Conservation (phyloP, 2,797 vertebrate species). For the Anableps anableps region DNA sequence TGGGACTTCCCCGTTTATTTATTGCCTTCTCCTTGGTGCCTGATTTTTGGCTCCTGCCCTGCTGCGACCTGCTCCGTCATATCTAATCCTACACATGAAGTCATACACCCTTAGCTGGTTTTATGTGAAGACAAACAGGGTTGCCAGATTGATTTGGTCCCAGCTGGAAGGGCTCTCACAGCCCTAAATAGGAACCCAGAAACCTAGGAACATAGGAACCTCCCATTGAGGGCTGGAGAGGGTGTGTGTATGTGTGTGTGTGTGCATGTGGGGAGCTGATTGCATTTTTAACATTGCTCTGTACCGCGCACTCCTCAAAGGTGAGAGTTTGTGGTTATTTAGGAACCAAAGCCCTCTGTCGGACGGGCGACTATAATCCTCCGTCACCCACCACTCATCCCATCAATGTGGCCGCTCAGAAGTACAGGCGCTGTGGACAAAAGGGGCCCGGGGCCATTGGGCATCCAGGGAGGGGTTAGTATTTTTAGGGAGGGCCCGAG, state of each 20-base stretch:
- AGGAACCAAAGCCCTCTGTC: constrained; percentile 77
- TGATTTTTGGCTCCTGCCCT: constrained; percentile 35
- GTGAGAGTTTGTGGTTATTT: constrained; percentile 80
- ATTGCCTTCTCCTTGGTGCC: constrained; percentile 48
- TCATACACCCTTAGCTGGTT: constrained; percentile 60
- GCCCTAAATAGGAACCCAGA: constrained; percentile 72
- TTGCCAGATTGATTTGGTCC: constrained; percentile 64
- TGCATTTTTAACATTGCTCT: constrained; percentile 69
- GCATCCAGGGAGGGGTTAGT: constrained; percentile 64
- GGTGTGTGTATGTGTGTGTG: background rate
- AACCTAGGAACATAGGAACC: no score
- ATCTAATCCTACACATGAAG: constrained; percentile 67
- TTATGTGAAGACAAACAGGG: constrained; percentile 54
- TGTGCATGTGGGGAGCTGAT: constrained; percentile 32
- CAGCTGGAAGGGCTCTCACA: constrained; percentile 52
- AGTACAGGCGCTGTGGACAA: constrained; percentile 79
- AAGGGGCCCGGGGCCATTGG: constrained; percentile 71
- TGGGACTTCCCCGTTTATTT: constrained; percentile 60
- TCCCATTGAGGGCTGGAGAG: constrained; percentile 48
- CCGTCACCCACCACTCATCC: constrained; percentile 77
- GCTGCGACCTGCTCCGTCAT: constrained; percentile 15
- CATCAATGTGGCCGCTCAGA: constrained; percentile 78
- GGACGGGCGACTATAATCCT: constrained; percentile 75
- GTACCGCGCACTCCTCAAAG: constrained; percentile 72
- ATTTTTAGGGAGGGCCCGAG: constrained; percentile 79